These are phyloP conservation scores for Zenarchopterus dispar DNA, from an alignment of 2,797 vertebrate species.

Conservation along the genomic window DNA sequence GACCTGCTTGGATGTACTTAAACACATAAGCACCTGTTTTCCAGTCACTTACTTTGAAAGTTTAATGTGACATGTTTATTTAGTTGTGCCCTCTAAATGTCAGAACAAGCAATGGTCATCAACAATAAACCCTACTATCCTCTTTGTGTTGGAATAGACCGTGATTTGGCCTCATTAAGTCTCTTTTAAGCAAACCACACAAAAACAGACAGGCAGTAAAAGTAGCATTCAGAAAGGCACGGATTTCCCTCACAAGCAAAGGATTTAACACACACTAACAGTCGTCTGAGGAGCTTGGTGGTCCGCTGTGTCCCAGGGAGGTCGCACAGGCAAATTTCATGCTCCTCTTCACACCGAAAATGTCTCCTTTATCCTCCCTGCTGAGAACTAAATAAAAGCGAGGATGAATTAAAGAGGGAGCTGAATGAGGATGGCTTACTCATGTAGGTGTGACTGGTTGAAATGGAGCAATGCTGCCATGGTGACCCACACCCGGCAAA, in stretches of 20 bases:
- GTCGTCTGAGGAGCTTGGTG: constrained; percentile 57
- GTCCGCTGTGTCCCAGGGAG: constrained; percentile 58
- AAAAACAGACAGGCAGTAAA: constrained; percentile 27
- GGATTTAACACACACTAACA: constrained; percentile 28
- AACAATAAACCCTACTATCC: constrained; percentile 10
- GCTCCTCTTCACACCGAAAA: constrained; percentile 73
- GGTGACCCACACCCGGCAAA: constrained; percentile 53
- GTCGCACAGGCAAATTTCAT: constrained; percentile 71
- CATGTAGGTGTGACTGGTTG: constrained; percentile 53
- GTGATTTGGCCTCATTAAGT: constrained; percentile 8
- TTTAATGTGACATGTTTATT: constrained; percentile 11
- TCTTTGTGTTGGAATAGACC: background rate
- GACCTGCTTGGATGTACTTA: background rate
- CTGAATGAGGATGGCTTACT: constrained; percentile 55
- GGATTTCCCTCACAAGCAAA: background rate
- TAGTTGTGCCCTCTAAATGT: constrained; percentile 4
- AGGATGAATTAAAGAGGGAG: constrained; percentile 45
- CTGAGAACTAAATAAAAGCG: constrained; percentile 36
- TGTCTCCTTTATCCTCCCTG: constrained; percentile 66
- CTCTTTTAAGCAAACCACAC: constrained; percentile 24
- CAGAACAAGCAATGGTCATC: background rate
- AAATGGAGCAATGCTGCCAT: constrained; percentile 29
- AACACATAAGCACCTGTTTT: constrained; percentile 3
- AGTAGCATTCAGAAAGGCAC: constrained; percentile 12
- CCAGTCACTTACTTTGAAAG: background rate